These are phyloP conservation scores for Microtus oregoni DNA, from an alignment of 2,113 vertebrate species.

Conservation along the genomic window DNA sequence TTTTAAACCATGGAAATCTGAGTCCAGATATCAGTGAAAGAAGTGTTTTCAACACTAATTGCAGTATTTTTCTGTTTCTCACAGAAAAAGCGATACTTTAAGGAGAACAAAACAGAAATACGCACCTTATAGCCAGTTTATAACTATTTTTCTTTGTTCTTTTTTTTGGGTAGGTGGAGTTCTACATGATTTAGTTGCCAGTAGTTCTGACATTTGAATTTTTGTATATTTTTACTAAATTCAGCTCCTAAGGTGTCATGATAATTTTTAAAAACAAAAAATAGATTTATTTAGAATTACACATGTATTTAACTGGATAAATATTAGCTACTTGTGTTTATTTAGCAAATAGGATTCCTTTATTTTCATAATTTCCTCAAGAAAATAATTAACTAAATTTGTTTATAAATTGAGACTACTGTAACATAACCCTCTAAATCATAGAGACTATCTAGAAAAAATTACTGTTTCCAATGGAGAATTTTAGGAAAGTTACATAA, in stretches of 20 bases:
- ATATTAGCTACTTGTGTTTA: background rate
- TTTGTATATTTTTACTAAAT: background rate
- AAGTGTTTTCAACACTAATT: background rate
- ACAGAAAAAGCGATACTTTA: background rate
- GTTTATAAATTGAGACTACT: background rate
- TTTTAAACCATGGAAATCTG: background rate
- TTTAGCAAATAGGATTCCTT: background rate
- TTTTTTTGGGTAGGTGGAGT: background rate
- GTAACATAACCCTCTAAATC: background rate
- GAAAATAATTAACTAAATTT: constrained; percentile 39
- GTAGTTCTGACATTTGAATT: background rate
- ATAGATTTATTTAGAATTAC: background rate
- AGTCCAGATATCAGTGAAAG: background rate
- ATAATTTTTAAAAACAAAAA: background rate
- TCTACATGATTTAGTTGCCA: background rate
- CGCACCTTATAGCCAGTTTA: background rate
- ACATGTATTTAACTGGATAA: background rate
- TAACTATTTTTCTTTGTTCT: background rate
- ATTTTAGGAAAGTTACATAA: background rate
- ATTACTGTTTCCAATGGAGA: background rate
- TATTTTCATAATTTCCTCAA: background rate
- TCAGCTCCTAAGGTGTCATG: background rate
- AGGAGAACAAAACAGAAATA: background rate
- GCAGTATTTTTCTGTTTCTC: background rate
- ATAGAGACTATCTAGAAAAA: background rate